Percentiles rank a stretch among this genome's conserved stretches.
These are phyloP conservation scores for Dryococelus australis DNA, from an alignment of 2,888 invertebrate species.

Conservation along the genomic window DNA sequence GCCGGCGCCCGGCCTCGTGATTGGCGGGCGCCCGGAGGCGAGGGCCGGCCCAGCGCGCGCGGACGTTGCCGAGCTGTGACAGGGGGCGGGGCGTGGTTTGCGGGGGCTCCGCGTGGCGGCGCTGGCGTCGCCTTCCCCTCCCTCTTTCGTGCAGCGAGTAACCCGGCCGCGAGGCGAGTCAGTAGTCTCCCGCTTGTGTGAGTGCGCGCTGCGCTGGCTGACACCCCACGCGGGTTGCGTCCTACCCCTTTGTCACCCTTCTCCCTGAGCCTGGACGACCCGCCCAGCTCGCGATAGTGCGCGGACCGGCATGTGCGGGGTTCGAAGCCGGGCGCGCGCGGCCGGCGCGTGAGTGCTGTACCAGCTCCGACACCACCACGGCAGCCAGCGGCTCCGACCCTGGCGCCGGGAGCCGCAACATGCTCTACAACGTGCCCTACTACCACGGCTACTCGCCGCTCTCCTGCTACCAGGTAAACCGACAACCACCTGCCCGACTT, in stretches of 20 bases:
- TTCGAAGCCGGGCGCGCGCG: not conserved
- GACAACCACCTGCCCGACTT: no score
- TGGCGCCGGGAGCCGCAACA: conserved; percentile 10
- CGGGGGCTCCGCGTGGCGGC: not conserved
- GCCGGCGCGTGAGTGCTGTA: not conserved
- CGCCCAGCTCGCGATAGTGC: no score
- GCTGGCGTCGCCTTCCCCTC: not conserved
- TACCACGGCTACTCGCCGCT: conserved; percentile 45
- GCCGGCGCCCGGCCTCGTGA: not conserved
- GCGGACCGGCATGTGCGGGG: not conserved
- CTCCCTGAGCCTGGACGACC: no score
- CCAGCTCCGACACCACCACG: not conserved
- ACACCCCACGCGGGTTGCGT: no score
- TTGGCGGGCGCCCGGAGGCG: not conserved
- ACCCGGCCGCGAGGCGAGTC: no score
- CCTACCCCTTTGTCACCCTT: no score
- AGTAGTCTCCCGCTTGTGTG: no score
- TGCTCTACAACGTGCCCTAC: conserved; percentile 45
- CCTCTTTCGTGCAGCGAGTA: no score
- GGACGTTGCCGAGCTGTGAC: not conserved
- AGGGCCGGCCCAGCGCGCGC: not conserved
- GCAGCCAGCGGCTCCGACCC: conserved; percentile 16
- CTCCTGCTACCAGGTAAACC: conserved; percentile 41
- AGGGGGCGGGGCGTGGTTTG: not conserved
- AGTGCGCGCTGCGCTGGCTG: no score